phyloP scores from a whole-genome alignment of 2,797 vertebrate species.

The Phyllotis vaccarum region DNA sequence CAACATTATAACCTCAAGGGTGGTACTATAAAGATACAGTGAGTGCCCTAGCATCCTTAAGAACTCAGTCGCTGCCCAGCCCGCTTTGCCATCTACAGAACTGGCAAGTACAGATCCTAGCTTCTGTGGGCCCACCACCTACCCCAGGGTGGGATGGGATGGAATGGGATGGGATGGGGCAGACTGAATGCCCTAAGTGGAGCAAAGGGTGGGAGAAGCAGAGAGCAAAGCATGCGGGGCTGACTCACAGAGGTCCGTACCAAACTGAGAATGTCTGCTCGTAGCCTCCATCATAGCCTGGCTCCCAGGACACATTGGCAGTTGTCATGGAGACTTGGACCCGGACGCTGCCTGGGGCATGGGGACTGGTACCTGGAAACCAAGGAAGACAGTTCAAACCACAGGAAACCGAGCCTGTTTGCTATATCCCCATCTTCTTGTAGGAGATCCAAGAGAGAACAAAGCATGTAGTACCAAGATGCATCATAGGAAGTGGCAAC shows the following conservation, averaged over 20 bases:
- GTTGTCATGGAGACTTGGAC: conserved; percentile 96
- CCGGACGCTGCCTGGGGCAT: conserved; percentile 96
- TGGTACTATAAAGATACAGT: background rate
- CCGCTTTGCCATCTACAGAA: background rate
- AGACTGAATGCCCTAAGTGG: conserved; percentile 54
- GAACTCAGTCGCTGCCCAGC: background rate
- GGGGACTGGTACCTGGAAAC: conserved; percentile 96
- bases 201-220: conserved; percentile 91
- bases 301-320: conserved; percentile 99
- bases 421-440: background rate
- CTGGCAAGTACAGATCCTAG: background rate
- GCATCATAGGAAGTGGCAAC: fast-evolving
- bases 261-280: conserved; percentile 99
- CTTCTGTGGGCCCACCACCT: conserved; percentile 10
- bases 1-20: background rate
- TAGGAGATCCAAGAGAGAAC: background rate
- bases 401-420: background rate
- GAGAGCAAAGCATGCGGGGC: conserved; percentile 97
- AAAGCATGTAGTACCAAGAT: background rate
- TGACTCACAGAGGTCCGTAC: conserved; percentile 99
- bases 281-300: conserved; percentile 98
- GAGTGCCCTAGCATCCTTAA: background rate
- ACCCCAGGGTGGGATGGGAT: conserved; percentile 59
- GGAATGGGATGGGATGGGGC: conserved; percentile 18
- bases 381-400: conserved; percentile 62